These are phyloP conservation scores for Rhingia campestris DNA, from an alignment of 2,888 invertebrate genomes.

Conservation along the genomic window DNA sequence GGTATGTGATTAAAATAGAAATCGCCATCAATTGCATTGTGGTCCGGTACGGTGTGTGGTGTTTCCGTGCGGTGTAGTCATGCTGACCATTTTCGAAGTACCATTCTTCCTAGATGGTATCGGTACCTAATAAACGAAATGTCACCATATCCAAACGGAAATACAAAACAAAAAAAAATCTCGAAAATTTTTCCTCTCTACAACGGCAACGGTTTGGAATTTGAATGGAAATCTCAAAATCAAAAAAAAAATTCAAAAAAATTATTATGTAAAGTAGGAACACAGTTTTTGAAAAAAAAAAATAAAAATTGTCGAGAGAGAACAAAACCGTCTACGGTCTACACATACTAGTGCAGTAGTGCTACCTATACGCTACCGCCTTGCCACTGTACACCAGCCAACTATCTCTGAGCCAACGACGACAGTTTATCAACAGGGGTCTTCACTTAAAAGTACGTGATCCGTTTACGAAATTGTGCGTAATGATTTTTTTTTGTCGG, in stretches of 20 bases:
- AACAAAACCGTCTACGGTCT: slow-evolving; percentile 50
- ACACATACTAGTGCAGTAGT: slow-evolving; percentile 41
- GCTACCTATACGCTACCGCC: slow-evolving; percentile 9
- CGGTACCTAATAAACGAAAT: slow-evolving; percentile 49
- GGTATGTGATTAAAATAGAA: slow-evolving; percentile 70
- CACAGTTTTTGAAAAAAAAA: slow-evolving; percentile 53
- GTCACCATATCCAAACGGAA: slow-evolving; percentile 70
- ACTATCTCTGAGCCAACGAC: slow-evolving; percentile 47
- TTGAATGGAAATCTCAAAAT: slow-evolving; percentile 38
- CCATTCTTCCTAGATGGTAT: slow-evolving; percentile 51
- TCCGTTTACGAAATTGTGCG: slow-evolving; percentile 66
- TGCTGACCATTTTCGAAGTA: slow-evolving; percentile 52
- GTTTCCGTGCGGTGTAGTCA: slow-evolving; percentile 42
- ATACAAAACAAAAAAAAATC: slow-evolving; percentile 40
- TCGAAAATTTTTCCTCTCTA: slow-evolving; percentile 41
- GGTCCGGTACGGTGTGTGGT: slow-evolving; percentile 15
- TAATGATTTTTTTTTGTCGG: slow-evolving; percentile 58
- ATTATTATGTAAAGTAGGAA: slow-evolving; percentile 67
- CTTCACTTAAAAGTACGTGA: slow-evolving; percentile 69
- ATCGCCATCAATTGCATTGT: slow-evolving; percentile 63
- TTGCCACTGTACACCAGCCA: slow-evolving; percentile 32
- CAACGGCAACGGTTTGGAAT: slow-evolving; percentile 43
- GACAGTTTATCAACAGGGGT: slow-evolving; percentile 73
- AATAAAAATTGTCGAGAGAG: neutral
- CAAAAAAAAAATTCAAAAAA: slow-evolving; percentile 29